Evolutionary conservation across 2,797 vertebrate species (phyloP).

Genomic region (Erpetoichthys calabaricus): DNA sequence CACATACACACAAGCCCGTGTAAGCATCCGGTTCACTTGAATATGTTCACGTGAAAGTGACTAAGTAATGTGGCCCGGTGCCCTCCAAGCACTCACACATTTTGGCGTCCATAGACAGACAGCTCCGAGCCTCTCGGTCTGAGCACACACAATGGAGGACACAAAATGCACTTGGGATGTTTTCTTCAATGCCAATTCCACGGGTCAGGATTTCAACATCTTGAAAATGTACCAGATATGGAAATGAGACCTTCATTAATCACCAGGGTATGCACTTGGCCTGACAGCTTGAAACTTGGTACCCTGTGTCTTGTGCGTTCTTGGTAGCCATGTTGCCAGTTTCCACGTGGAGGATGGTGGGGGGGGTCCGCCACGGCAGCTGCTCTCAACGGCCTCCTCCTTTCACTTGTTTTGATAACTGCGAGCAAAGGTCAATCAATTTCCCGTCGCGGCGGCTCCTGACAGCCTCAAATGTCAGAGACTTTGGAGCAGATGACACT

Average conservation of each 20-base stretch:
- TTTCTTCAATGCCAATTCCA: not conserved
- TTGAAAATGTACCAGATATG: slow-evolving; percentile 3
- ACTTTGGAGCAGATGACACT: slow-evolving; percentile 35
- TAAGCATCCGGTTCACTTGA: too few species aligned
- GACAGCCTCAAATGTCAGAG: slow-evolving; percentile 43
- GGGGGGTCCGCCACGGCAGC: slow-evolving; percentile 28
- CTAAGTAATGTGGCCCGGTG: too few species aligned
- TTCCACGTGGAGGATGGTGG: slow-evolving; percentile 24
- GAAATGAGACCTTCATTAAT: slow-evolving; percentile 39
- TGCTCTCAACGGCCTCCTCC: slow-evolving; percentile 31
- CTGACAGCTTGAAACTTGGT: slow-evolving; percentile 44
- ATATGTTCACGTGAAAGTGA: too few species aligned
- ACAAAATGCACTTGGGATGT: too few species aligned
- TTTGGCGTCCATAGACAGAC: too few species aligned
- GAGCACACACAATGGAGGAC: too few species aligned
- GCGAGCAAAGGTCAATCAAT: slow-evolving; percentile 40
- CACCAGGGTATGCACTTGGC: slow-evolving; percentile 27
- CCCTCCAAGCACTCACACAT: too few species aligned
- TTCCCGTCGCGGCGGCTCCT: slow-evolving; percentile 41
- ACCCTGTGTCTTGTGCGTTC: slow-evolving; percentile 21
- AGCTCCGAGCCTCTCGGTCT: too few species aligned
- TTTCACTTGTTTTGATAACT: slow-evolving; percentile 43
- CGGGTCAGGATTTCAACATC: slow-evolving; percentile 3
- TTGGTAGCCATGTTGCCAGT: slow-evolving; percentile 22
- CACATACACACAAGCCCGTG: too few species aligned